phyloP scores from a whole-genome alignment of 2,797 vertebrate genomes.

The Protosalanx chinensis region DNA sequence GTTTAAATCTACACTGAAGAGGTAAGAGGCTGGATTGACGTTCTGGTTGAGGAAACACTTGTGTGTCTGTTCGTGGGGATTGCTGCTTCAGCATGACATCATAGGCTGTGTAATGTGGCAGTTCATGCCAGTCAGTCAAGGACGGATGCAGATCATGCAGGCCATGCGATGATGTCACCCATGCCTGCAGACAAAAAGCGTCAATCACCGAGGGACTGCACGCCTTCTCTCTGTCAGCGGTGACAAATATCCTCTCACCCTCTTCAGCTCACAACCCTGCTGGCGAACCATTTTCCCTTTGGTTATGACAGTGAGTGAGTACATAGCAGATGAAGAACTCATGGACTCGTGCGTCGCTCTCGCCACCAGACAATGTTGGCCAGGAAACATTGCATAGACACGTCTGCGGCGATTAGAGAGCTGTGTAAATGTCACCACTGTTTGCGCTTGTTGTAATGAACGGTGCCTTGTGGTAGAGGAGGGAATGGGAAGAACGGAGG shows the following conservation, averaged over 20 bases:
- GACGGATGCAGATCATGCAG: too few relatives aligned
- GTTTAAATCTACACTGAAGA: too few relatives aligned
- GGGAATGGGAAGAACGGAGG: neutral
- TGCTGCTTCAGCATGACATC: too few relatives aligned
- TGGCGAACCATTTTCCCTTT: too few relatives aligned
- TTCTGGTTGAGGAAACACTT: too few relatives aligned
- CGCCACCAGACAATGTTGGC: neutral
- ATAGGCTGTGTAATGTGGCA: too few relatives aligned
- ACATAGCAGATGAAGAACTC: neutral
- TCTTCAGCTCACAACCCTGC: neutral
- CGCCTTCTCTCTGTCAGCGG: neutral
- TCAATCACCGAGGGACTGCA: neutral
- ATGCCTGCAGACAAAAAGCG: neutral
- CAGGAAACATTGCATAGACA: neutral
- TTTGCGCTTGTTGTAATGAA: neutral
- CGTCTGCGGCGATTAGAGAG: neutral
- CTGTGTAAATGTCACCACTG: conserved; percentile 1
- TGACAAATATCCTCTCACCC: neutral
- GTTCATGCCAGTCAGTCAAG: too few relatives aligned
- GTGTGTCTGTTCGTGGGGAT: too few relatives aligned
- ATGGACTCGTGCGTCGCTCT: neutral
- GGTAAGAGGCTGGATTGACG: too few relatives aligned
- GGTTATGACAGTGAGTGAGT: neutral
- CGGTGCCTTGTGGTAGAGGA: neutral
- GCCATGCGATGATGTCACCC: neutral